A percentile compares a stretch with the other conserved stretches of the same genome.
Conservation (phyloP, 2,113 vertebrate species). For the Strigops habroptila region DNA sequence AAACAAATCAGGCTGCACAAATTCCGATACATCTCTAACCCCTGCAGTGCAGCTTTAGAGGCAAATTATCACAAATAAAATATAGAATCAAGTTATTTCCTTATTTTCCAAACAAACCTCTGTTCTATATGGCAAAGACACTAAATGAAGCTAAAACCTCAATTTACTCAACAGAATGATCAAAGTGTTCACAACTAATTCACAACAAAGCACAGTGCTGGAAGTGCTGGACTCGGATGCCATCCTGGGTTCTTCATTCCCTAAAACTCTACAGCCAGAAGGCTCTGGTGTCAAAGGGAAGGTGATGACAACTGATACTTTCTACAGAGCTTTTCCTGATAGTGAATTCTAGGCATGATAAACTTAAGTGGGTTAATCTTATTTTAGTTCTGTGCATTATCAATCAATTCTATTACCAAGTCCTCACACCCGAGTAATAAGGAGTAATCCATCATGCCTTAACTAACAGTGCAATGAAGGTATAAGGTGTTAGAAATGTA, state of each 20-base stretch:
- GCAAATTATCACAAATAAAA: background rate
- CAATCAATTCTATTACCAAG: background rate
- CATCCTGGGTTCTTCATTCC: background rate
- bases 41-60: background rate
- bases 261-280: background rate
- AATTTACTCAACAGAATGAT: background rate
- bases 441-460: background rate
- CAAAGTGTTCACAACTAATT: background rate
- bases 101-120: background rate
- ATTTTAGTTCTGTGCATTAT: background rate
- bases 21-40: background rate
- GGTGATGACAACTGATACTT: background rate
- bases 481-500: background rate
- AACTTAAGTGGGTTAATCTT: background rate
- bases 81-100: background rate
- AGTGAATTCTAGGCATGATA: background rate
- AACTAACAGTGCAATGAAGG: background rate
- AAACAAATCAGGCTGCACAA: background rate
- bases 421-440: background rate
- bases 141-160: background rate
- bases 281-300: background rate
- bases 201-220: background rate
- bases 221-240: background rate
- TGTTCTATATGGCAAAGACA: background rate
- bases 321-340: background rate